Conservation (phyloP, 2,113 vertebrate genomes). For the Formicarius rufipectus region DNA sequence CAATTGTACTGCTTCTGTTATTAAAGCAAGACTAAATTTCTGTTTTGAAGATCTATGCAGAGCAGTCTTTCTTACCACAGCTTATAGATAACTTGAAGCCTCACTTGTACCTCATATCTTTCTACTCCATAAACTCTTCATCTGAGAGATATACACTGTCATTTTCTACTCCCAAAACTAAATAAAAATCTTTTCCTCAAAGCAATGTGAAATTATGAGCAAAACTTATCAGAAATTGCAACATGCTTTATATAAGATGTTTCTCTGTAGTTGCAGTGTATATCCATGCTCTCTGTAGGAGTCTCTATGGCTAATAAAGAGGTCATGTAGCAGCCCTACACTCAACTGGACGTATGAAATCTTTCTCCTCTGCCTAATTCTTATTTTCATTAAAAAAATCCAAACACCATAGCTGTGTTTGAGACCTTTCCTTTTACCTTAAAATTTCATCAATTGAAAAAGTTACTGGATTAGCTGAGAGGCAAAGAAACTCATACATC, state of each 20-base stretch:
- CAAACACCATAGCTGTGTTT: background rate
- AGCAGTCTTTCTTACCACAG: background rate
- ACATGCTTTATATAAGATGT: background rate
- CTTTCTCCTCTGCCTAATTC: background rate
- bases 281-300: background rate
- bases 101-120: background rate
- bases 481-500: background rate
- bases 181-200: background rate
- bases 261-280: fast-evolving
- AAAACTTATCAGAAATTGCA: background rate
- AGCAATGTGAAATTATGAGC: background rate
- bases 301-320: background rate
- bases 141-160: background rate
- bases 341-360: background rate
- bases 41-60: background rate
- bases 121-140: background rate
- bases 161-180: background rate
- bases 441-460: background rate
- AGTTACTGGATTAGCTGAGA: background rate
- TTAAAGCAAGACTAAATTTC: background rate
- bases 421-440: fast-evolving
- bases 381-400: background rate
- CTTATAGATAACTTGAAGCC: background rate
- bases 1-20: background rate
- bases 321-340: background rate